Percentiles rank a stretch among this genome's conserved stretches.
Evolutionary conservation across 2,888 invertebrate genomes (phyloP).

Genomic region (Bombylius discolor): DNA sequence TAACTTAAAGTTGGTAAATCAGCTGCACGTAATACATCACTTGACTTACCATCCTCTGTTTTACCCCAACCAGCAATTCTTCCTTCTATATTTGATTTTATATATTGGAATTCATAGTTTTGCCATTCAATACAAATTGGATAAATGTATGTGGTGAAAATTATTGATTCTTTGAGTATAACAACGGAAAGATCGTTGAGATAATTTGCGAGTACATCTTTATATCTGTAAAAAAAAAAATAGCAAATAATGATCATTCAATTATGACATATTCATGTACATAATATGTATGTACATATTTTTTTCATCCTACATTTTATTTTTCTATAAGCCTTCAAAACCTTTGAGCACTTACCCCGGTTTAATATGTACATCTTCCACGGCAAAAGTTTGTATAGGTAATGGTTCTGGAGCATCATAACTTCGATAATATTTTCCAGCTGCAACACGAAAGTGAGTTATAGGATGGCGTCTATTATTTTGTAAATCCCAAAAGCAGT

Average conservation of each 20-base stretch:
- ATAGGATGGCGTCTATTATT: background rate
- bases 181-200: constrained; percentile 29
- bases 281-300: too few relatives aligned
- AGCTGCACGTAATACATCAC: constrained; percentile 13
- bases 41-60: constrained; percentile 7
- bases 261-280: too few relatives aligned
- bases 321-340: too few relatives aligned
- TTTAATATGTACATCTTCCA: constrained; percentile 13
- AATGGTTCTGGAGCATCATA: constrained; percentile 9
- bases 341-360: constrained; percentile 6
- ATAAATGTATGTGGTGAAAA: constrained; percentile 24
- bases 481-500: constrained; percentile 18
- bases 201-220: constrained; percentile 19
- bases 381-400: constrained; percentile 10
- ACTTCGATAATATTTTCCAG: constrained; percentile 15
- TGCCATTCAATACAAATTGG: constrained; percentile 30
- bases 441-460: constrained; percentile 12
- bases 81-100: constrained; percentile 7
- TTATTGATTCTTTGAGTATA: constrained; percentile 21
- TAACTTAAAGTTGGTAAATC: constrained; percentile 15
- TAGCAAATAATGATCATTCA: too few relatives aligned
- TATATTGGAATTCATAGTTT: constrained; percentile 8
- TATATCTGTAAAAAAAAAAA: constrained; percentile 7
- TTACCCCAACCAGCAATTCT: constrained; percentile 20
- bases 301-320: too few relatives aligned